phyloP scores from a whole-genome alignment of 2,797 vertebrate species.

The Buphagus erythrorhynchus region DNA sequence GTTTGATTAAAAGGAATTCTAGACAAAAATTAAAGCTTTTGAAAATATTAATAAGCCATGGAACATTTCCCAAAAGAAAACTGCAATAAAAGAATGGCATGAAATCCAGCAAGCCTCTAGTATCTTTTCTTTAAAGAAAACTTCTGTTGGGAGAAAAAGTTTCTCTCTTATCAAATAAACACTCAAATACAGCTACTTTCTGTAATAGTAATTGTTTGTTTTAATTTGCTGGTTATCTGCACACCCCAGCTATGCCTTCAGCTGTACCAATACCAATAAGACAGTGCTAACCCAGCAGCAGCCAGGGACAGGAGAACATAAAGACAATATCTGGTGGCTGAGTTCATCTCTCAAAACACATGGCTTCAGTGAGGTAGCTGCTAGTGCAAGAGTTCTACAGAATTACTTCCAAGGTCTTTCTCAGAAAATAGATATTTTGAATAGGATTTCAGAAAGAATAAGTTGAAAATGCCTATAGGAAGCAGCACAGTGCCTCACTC shows the following conservation, averaged over 20 bases:
- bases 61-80: neutral
- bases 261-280: neutral
- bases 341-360: neutral
- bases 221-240: neutral
- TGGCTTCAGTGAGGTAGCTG: neutral
- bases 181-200: neutral
- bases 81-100: neutral
- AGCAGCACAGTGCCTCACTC: fast-evolving
- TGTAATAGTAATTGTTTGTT: neutral
- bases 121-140: neutral
- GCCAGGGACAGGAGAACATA: neutral
- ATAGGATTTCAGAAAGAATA: neutral
- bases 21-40: neutral
- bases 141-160: neutral
- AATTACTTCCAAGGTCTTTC: neutral
- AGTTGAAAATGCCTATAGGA: neutral
- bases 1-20: neutral
- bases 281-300: neutral
- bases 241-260: neutral
- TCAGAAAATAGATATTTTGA: neutral
- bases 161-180: neutral
- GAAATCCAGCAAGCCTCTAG: neutral
- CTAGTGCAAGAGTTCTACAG: neutral
- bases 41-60: neutral
- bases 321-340: neutral